Evolutionary conservation across 2,797 vertebrate species (phyloP).

Genomic region (Cossypha polioptera): DNA sequence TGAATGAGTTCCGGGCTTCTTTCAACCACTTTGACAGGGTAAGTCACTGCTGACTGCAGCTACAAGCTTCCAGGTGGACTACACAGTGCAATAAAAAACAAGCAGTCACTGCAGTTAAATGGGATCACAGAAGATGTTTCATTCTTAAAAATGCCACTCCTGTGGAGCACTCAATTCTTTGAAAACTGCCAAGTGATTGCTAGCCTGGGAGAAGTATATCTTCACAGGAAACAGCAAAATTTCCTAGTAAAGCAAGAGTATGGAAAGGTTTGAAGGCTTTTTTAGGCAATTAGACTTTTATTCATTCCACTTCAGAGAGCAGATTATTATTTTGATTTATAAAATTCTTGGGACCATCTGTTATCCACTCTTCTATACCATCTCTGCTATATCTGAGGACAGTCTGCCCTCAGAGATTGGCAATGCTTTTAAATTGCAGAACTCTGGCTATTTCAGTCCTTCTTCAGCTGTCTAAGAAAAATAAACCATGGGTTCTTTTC

Average conservation of each 20-base stretch:
- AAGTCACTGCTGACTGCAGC: slow-evolving; percentile 15
- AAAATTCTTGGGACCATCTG: neutral
- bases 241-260: neutral
- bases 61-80: neutral
- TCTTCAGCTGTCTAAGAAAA: neutral
- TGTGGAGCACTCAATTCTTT: neutral
- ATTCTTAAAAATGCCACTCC: neutral
- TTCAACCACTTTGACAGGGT: slow-evolving; percentile 99
- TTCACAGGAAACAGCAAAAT: neutral
- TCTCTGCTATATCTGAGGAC: neutral
- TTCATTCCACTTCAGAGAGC: neutral
- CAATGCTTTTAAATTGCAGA: neutral
- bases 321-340: neutral
- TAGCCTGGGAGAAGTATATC: neutral
- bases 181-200: neutral
- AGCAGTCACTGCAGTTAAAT: neutral
- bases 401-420: neutral
- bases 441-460: neutral
- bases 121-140: neutral
- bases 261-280: neutral
- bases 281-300: neutral
- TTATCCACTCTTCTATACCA: neutral
- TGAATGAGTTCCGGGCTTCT: slow-evolving; percentile 96
- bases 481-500: neutral
- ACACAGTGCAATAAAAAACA: neutral